Evolutionary conservation across 2,888 invertebrate species (phyloP), one percentile per base, ranked within the genome.

Genomic region (Mylabris sibirica): DNA sequence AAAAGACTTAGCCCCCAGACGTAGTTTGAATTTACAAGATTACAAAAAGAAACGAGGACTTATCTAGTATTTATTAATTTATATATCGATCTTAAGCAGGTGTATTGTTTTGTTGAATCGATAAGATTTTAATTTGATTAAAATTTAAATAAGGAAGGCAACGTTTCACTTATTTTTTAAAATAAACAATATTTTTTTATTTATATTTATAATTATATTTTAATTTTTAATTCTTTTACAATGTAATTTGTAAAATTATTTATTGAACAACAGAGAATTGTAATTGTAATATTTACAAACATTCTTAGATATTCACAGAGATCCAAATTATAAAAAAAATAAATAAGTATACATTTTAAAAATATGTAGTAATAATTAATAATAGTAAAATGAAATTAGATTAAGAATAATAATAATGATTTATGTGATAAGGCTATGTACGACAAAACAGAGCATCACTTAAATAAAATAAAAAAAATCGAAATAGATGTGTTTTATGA

Each of bases 21-120:
- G 96, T 67, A 95, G 95, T 0, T 86, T 97, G 60, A 97, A 97
- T 83, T 86, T 97, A 73, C 96, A 96, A 81, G 96, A 96, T 83
- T 97, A 96, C 85, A 97, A 97, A 87, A 95, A 96, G 85, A 93
- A 96, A 80, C 91, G 96, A 77, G 96, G 96, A 65, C 91, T 97
- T 72, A 96, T 97, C 73, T 84, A 84, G 82, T 82, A 81, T 77
- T 73, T 65, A 68, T 70, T 70, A 63, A 69, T 65, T 67, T 67
- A 35, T 69, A 63, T 22, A 12, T 17, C n/a, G n/a, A 44, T 44
- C n/a, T n/a, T 17, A 44, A 5, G 44, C n/a, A 17, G n/a, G 8
- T 44, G n/a, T 44, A 8, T 17, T 44, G 4, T 44, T 44, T 11
- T 44, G 5, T 17, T 44, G 2, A 4, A 8, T 44, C n/a, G 5